A percentile compares a stretch with the other conserved stretches of the same genome.
These are phyloP conservation scores for Onychorhynchus coronatus DNA, from an alignment of 2,113 vertebrate genomes.

Conservation along the genomic window DNA sequence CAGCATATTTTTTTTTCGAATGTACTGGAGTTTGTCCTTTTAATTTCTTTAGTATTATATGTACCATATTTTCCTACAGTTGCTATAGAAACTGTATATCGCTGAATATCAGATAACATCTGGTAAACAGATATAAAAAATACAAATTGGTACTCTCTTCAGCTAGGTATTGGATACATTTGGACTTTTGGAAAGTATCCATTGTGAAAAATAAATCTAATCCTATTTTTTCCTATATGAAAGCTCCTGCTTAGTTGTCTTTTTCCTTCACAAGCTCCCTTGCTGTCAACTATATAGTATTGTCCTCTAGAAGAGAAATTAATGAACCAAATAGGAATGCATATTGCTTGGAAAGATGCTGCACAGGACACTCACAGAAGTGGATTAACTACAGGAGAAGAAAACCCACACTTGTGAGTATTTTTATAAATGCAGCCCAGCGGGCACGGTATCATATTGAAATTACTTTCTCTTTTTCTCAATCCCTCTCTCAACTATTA, in stretches of 20 bases:
- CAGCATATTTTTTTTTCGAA: background rate
- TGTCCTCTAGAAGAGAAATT: background rate
- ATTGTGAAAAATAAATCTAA: conserved; percentile 26
- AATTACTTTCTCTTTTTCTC: background rate
- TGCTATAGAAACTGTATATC: conserved; percentile 32
- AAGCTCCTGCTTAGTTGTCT: background rate
- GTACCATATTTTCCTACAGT: conserved; percentile 6
- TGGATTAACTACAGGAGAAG: background rate
- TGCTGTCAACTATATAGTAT: background rate
- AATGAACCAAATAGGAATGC: conserved; percentile 9
- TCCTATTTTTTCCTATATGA: background rate
- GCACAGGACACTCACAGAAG: background rate
- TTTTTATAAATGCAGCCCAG: background rate
- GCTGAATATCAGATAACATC: background rate
- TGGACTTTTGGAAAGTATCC: background rate
- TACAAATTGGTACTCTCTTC: background rate
- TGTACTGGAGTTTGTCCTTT: background rate
- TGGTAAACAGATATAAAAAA: conserved; percentile 9
- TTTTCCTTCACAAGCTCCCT: background rate
- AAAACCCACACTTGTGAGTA: background rate
- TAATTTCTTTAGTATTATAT: background rate
- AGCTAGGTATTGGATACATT: background rate
- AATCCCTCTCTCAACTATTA: background rate
- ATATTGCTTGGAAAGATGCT: background rate
- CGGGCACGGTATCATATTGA: background rate